A percentile compares a stretch with the other conserved stretches of the same genome.
Conservation (phyloP, 2,888 invertebrate species). For the Lordiphosa andalusiaca region DNA sequence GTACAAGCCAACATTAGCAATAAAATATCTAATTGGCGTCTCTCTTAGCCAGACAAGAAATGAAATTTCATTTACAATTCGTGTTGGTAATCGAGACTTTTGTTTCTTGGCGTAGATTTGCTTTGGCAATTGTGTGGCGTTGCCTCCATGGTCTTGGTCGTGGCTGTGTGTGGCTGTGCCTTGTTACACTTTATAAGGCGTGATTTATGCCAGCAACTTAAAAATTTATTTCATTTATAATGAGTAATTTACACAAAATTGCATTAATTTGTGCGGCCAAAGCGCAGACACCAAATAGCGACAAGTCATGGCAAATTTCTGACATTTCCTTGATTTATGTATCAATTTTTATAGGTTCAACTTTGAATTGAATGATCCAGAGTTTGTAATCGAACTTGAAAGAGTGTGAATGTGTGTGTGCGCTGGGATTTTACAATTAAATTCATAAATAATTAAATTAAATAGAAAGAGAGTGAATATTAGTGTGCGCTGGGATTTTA, state of each 20-base stretch:
- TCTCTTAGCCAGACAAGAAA: slow-evolving; percentile 41
- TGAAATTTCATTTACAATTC: slow-evolving; percentile 60
- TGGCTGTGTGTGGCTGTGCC: slow-evolving; percentile 26
- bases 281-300: slow-evolving; percentile 39
- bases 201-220: slow-evolving; percentile 66
- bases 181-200: slow-evolving; percentile 61
- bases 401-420: background rate
- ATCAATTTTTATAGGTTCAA: slow-evolving; percentile 5
- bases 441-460: too few species aligned
- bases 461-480: background rate
- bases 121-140: slow-evolving; percentile 30
- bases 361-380: slow-evolving; percentile 3
- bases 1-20: slow-evolving; percentile 74
- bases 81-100: slow-evolving; percentile 58
- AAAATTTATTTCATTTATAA: slow-evolving; percentile 75
- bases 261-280: slow-evolving; percentile 66
- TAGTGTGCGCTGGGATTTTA: too few species aligned
- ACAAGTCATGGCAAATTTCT: slow-evolving; percentile 72
- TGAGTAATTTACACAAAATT: slow-evolving; percentile 74
- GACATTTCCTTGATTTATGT: slow-evolving; percentile 73
- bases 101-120: slow-evolving; percentile 47
- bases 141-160: slow-evolving; percentile 15
- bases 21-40: slow-evolving; percentile 75
- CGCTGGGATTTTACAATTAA: too few species aligned
- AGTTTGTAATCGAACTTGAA: background rate